Evolutionary conservation across 1,140 invertebrate species (phyloP), one percentile per base, ranked within the genome.

Genomic region (Oryctes rhinoceros): DNA sequence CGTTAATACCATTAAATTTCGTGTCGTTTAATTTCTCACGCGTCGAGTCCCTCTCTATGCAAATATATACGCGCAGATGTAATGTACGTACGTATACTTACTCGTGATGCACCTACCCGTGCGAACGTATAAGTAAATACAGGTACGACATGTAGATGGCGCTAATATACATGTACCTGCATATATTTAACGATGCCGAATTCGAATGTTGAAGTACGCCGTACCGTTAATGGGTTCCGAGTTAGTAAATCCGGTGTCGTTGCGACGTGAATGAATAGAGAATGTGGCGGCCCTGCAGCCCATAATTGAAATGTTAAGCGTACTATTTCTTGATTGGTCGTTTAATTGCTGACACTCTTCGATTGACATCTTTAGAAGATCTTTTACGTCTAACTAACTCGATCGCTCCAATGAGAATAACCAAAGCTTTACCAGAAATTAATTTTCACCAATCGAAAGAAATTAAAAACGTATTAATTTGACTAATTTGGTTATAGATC

Each of bases 21-120:
- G 24, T 71, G 65, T 71, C 65, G 24, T 71, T 71, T 71, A 71
- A 35, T 71, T 71, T 71, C 65, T 71, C 65, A 71, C 65, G 13
- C 65, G 65, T 24, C 20, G 35, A n/a, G 13, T n/a, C 53, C 10
- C 65, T 30, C 18, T 4, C 18, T 71, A 35, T 71, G 24, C 7
- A 30, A 71, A 71, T 37, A 15, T 71, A 10, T 20, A 71, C 20
- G 65, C n/a, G 24, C 35, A 10, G 65, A 71, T 7, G 65, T 71
- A 71, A 59, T 18, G 18, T 59, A 18, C 65, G 62, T 30, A 37
- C 65, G 62, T 30, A 37, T 71, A 71, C 18, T 24, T 35, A 71
- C 65, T 15, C 18, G 18, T 10, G 39, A 44, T 44, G 13, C 9
- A 7, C 13, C 7, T 62, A 7, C 13, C 7, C 15, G 13, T 62